Evolutionary conservation across 2,888 invertebrate species (phyloP).

Genomic region (Quadroppia sp.): DNA sequence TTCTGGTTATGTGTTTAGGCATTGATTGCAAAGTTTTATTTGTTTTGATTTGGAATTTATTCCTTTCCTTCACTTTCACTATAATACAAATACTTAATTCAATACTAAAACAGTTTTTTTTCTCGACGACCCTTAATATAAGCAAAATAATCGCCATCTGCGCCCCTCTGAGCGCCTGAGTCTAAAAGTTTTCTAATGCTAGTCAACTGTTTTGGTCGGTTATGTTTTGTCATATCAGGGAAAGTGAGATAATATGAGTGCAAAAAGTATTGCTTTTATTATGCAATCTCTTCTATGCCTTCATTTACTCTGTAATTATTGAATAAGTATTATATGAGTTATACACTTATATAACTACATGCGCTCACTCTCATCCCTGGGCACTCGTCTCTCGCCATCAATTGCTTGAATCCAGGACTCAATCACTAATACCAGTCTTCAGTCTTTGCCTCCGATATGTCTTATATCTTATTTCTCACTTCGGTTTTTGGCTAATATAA

Average conservation of each 20-base stretch:
- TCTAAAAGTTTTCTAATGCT: not conserved
- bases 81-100: constrained; percentile 29
- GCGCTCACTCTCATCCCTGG: not conserved
- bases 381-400: constrained; percentile 5
- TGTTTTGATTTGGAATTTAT: constrained; percentile 32
- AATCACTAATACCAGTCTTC: constrained; percentile 15
- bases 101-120: not conserved
- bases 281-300: not conserved
- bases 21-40: constrained; percentile 23
- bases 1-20: not conserved
- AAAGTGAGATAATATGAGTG: constrained; percentile 29
- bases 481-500: constrained; percentile 7
- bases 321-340: constrained; percentile 17
- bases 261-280: constrained; percentile 18
- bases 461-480: not conserved
- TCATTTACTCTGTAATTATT: constrained; percentile 25
- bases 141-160: constrained; percentile 28
- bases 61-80: not conserved
- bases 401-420: not conserved
- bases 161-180: not conserved
- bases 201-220: not conserved
- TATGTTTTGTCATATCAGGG: not conserved
- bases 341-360: not conserved
- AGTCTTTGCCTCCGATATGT: not conserved
- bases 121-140: not conserved